Base-by-base conservation (phyloP, 2,888 invertebrate species). In the Sisyra nigra region DNA sequence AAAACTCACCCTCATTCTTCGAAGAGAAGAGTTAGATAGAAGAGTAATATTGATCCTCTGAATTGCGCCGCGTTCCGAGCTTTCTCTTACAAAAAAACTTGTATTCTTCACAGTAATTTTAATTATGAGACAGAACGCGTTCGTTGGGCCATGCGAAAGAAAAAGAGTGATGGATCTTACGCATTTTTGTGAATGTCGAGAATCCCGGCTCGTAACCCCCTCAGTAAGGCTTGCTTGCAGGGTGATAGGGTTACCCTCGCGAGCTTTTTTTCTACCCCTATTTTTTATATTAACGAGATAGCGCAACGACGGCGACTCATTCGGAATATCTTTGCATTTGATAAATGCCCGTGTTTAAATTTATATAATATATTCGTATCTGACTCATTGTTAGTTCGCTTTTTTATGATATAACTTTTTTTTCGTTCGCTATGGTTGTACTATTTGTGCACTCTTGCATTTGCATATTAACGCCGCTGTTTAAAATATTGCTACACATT, bases 21-120 rank as follows among this genome's bases (percentile, higher is more conserved):
- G 24, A 24, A 24, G 24, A 24, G 24, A 24, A 24, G 24, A 24
- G 24, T 24, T 24, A 24, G 24, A 24, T 24, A 24, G 62, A 63
- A 63, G 62, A 63, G 63, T 63, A 62, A 62, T 63, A 63, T 63
- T 62, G 63, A 62, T 63, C 63, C 59, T 59, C 55, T 59, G 62
- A 24, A 24, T 62, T 61, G 62, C 61, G 58, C 59, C 59, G 15
- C 15, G 34, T 34, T 34, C 11, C 15, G n/a, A 18, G 24, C 24
- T 24, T 24, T 24, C 24, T 24, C 24, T 24, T 24, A 24, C 7
- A 24, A 24, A 24, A 24, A 24, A 7, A 24, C 3, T n/a, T 24
- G 24, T 24, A 24, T 24, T 24, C 24, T 24, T 24, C 24, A 24
- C 24, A 5, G 24, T 24, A 24, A 24, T 24, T 24, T 24, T 24